A percentile compares a stretch with the other conserved stretches of the same genome.
phyloP scores from a whole-genome alignment of 1,140 invertebrate genomes.

The Episyrphus balteatus region DNA sequence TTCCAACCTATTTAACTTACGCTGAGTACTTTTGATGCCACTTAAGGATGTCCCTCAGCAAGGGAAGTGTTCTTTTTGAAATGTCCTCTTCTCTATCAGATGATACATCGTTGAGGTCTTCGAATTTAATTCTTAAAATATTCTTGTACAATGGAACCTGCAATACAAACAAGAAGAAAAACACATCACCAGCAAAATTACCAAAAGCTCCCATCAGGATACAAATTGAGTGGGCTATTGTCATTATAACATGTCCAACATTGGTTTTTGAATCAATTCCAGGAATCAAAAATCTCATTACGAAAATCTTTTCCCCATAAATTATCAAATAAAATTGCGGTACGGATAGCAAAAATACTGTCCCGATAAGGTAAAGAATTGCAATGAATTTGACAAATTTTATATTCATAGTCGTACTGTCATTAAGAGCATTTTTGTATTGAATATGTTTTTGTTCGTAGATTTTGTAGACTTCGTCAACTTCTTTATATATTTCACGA shows the following conservation, averaged over 20 bases:
- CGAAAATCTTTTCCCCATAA: conserved; percentile 8
- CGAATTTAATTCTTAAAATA: not conserved
- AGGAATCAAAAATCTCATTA: conserved; percentile 20
- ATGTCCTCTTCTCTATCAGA: not conserved
- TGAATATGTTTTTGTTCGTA: not conserved
- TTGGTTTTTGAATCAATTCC: conserved; percentile 11
- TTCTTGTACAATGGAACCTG: not conserved
- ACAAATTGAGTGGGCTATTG: conserved; percentile 5
- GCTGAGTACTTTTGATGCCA: not conserved
- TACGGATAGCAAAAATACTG: not conserved
- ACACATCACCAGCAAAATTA: not conserved
- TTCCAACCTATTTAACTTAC: too few species aligned
- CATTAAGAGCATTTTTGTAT: not conserved
- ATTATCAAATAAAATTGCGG: conserved; percentile 12
- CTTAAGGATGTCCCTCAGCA: not conserved
- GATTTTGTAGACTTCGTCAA: conserved; percentile 1
- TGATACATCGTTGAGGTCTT: not conserved
- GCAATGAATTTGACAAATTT: conserved; percentile 1
- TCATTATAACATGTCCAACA: conserved; percentile 11
- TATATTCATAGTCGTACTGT: not conserved
- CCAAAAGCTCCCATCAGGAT: not conserved
- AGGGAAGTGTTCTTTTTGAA: not conserved
- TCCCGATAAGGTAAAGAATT: not conserved
- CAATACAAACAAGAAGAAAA: not conserved
- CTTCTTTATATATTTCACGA: not conserved